Conservation (phyloP, 2,797 vertebrate genomes). For the Neosilurus hyrtlii region DNA sequence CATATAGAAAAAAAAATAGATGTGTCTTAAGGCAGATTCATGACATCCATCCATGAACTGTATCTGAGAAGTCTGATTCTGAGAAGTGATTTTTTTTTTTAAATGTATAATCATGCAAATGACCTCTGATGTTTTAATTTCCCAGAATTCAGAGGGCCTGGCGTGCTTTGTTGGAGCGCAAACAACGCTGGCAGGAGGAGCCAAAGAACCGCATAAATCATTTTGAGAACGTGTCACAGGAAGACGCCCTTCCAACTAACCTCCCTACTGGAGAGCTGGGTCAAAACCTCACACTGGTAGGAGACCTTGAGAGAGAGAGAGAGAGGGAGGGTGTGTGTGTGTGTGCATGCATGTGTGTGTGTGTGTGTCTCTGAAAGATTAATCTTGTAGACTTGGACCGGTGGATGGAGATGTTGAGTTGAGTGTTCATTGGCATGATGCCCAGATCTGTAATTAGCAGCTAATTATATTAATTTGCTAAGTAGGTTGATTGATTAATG, state of each 20-base stretch:
- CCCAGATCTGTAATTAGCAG: constrained; percentile 69
- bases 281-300: constrained; percentile 63
- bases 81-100: neutral
- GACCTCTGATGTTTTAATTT: neutral
- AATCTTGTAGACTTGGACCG: constrained; percentile 8
- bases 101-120: neutral
- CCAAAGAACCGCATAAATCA: constrained; percentile 38
- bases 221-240: constrained; percentile 34
- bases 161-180: constrained; percentile 65
- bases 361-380: constrained; percentile 55
- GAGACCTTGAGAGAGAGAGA: constrained; percentile 31
- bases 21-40: neutral
- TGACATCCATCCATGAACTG: neutral
- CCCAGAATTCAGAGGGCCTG: constrained; percentile 75
- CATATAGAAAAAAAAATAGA: neutral
- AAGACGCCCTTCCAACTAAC: constrained; percentile 54
- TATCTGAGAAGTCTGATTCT: neutral
- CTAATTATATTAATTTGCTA: constrained; percentile 74
- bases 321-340: neutral
- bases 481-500: constrained; percentile 78
- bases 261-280: constrained; percentile 49
- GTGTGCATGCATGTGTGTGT: neutral
- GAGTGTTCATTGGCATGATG: constrained; percentile 63
- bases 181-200: constrained; percentile 53
- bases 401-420: constrained; percentile 46